Evolutionary conservation across 2,888 invertebrate species (phyloP).

Genomic region (Drosophila kuntzei): DNA sequence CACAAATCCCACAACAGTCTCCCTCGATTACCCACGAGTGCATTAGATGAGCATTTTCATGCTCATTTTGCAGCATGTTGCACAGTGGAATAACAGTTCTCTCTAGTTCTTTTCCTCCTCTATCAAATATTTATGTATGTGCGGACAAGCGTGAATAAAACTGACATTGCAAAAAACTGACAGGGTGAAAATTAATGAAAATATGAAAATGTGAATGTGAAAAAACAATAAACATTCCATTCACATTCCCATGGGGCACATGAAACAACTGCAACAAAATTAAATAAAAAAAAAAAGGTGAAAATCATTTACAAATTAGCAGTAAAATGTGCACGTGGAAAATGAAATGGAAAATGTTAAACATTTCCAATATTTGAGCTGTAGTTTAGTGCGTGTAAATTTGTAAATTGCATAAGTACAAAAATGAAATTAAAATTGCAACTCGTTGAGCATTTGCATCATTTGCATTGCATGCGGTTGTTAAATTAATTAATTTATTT

Average conservation of each 20-base stretch:
- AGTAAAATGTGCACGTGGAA: constrained; percentile 43
- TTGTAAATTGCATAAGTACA: constrained; percentile 22
- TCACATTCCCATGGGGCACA: constrained; percentile 3
- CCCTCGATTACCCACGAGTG: constrained; percentile 12
- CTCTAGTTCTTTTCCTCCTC: not conserved
- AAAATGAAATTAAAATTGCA: constrained; percentile 39
- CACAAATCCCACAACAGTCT: constrained; percentile 8
- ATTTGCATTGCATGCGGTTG: constrained; percentile 56
- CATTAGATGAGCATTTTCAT: constrained; percentile 29
- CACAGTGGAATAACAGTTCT: constrained; percentile 11
- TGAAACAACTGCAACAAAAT: constrained; percentile 8
- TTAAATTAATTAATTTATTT: constrained; percentile 68
- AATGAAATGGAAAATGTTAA: constrained; percentile 3
- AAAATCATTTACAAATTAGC: constrained; percentile 75
- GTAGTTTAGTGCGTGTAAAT: constrained; percentile 30
- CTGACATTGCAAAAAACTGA: constrained; percentile 42
- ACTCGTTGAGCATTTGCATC: constrained; percentile 51
- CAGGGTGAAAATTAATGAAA: constrained; percentile 34
- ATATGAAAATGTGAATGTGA: constrained; percentile 9
- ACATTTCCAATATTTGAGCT: constrained; percentile 29
- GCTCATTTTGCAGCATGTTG: constrained; percentile 32
- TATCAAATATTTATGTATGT: constrained; percentile 20
- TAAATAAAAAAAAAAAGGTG: constrained; percentile 17
- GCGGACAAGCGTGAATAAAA: constrained; percentile 47
- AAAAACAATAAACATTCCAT: constrained; percentile 24